These are phyloP conservation scores for Pollenia amentaria DNA, from an alignment of 2,888 invertebrate genomes.

Conservation along the genomic window DNA sequence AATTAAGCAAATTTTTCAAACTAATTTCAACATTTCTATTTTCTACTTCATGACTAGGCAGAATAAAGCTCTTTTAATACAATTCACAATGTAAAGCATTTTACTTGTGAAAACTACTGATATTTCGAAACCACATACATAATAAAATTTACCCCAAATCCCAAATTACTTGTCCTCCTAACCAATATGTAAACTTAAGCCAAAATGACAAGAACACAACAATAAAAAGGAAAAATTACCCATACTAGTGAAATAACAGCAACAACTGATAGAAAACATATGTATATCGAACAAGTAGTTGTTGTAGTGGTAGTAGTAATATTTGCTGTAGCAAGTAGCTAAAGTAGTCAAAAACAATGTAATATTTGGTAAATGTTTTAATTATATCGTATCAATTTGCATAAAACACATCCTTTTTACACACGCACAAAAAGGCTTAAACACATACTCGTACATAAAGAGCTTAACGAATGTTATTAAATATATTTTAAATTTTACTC, in stretches of 20 bases:
- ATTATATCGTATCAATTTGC: slow-evolving; percentile 67
- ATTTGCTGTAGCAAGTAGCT: background rate
- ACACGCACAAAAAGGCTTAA: background rate
- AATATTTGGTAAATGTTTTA: slow-evolving; percentile 64
- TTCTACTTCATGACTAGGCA: no score
- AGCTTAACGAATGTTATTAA: slow-evolving; percentile 47
- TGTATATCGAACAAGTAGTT: slow-evolving; percentile 7
- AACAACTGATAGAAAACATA: slow-evolving; percentile 38
- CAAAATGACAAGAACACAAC: background rate
- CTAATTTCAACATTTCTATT: no score
- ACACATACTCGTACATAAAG: slow-evolving; percentile 14
- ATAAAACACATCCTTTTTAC: slow-evolving; percentile 32
- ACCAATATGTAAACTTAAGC: slow-evolving; percentile 23
- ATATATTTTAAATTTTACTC: slow-evolving; percentile 43
- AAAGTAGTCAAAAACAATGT: slow-evolving; percentile 22
- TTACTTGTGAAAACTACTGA: no score
- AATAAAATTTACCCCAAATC: no score
- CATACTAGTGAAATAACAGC: background rate
- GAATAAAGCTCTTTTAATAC: no score
- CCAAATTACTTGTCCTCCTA: background rate
- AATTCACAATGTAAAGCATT: no score
- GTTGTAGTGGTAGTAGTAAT: background rate
- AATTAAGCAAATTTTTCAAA: no score
- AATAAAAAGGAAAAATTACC: background rate
- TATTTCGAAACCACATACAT: no score